phyloP scores from a whole-genome alignment of 1,140 invertebrate genomes.

The Aphelinus atriplicis region DNA sequence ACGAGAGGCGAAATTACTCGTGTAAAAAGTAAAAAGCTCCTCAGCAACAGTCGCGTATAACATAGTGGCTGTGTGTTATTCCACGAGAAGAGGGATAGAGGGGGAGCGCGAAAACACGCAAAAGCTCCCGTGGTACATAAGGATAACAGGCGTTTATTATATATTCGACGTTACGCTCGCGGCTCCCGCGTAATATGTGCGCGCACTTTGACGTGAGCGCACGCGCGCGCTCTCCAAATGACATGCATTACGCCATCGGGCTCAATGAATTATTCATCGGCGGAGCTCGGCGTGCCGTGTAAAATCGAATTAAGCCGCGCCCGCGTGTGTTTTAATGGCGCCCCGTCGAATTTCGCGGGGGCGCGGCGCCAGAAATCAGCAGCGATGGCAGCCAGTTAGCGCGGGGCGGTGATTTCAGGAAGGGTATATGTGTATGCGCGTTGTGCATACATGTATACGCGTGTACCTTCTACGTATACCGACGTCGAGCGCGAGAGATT shows the following conservation, averaged over 20 bases:
- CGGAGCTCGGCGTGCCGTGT: background rate
- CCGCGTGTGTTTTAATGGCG: background rate
- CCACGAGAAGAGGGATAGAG: too few species aligned
- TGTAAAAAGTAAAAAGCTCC: too few species aligned
- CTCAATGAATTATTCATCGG: constrained; percentile 34
- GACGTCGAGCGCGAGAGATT: too few species aligned
- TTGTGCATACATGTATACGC: too few species aligned
- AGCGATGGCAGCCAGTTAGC: background rate
- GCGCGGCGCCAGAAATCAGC: constrained; percentile 13
- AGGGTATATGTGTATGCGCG: too few species aligned
- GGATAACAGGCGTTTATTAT: background rate
- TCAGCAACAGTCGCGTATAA: too few species aligned
- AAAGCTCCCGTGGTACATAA: constrained; percentile 12
- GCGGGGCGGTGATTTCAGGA: background rate
- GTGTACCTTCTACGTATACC: too few species aligned
- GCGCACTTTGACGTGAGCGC: background rate
- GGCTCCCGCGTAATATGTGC: background rate
- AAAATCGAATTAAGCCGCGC: constrained; percentile 30
- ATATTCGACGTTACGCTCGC: background rate
- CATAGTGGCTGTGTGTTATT: too few species aligned
- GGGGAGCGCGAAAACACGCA: background rate
- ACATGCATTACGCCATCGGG: constrained; percentile 24
- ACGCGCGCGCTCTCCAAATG: constrained; percentile 1
- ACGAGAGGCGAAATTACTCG: too few species aligned
- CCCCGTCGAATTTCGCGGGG: background rate